These are phyloP conservation scores for Aromia moschata DNA, from an alignment of 2,888 invertebrate genomes.

Conservation along the genomic window DNA sequence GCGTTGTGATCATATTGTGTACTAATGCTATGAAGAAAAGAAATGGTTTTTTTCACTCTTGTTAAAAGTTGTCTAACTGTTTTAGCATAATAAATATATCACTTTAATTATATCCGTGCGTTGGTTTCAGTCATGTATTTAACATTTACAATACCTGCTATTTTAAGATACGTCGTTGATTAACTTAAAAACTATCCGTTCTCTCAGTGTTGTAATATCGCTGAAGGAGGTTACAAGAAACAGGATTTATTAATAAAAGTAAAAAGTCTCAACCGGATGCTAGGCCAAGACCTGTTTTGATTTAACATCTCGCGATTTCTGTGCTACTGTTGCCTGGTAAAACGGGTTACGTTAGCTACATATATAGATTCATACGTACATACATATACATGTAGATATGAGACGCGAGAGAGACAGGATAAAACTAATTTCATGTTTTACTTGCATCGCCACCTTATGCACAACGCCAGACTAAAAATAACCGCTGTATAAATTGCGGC, in stretches of 20 bases:
- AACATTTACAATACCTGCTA: neutral
- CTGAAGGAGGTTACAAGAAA: conserved; percentile 30
- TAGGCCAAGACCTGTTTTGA: conserved; percentile 33
- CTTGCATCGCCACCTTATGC: neutral
- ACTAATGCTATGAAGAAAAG: too few relatives aligned
- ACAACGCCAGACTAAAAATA: neutral
- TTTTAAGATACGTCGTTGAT: neutral
- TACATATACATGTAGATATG: neutral
- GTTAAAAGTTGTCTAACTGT: too few relatives aligned
- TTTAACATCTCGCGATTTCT: conserved; percentile 23
- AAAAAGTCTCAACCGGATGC: conserved; percentile 37
- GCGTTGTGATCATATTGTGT: too few relatives aligned
- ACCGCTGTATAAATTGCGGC: neutral
- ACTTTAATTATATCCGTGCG: too few relatives aligned
- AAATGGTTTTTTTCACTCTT: too few relatives aligned
- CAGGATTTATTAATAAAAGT: conserved; percentile 33
- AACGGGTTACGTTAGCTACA: conserved; percentile 5
- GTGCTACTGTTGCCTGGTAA: conserved; percentile 20
- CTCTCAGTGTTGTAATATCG: conserved; percentile 3
- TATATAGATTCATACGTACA: neutral
- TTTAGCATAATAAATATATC: too few relatives aligned
- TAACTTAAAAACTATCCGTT: neutral
- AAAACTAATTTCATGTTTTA: neutral
- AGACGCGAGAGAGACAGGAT: too few relatives aligned
- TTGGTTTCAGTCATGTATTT: neutral